Conservation (phyloP, 2,113 vertebrate species). For the Leucopsar rothschildi region DNA sequence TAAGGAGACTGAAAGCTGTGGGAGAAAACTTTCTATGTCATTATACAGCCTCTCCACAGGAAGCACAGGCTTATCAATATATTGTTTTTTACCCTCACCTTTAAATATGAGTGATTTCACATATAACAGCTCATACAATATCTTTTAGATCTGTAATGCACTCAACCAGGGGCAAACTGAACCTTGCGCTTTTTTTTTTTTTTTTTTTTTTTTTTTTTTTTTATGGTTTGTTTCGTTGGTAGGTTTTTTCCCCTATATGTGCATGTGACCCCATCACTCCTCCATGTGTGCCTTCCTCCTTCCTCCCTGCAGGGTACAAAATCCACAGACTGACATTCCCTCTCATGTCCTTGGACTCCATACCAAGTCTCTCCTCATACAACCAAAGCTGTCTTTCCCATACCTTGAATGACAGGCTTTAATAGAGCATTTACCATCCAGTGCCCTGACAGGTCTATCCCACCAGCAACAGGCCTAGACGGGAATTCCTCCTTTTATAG, state of each 20-base stretch:
- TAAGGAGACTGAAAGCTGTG: neutral
- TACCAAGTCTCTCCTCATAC: neutral
- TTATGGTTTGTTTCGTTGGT: neutral
- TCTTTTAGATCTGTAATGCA: neutral
- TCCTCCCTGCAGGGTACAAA: neutral
- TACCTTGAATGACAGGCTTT: neutral
- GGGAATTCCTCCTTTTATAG: neutral
- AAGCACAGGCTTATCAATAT: neutral
- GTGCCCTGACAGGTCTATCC: neutral
- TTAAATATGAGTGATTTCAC: neutral
- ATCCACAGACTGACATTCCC: neutral
- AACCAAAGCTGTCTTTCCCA: neutral
- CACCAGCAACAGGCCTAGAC: neutral
- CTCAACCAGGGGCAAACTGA: neutral
- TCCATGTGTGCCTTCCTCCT: neutral
- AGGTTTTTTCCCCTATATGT: fast-evolving
- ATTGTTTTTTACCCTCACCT: neutral
- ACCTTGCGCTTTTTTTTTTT: too few species aligned
- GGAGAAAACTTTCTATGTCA: neutral
- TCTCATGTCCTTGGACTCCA: neutral
- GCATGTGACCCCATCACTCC: neutral
- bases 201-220: neutral
- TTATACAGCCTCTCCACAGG: neutral
- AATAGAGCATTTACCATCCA: neutral
- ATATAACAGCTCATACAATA: neutral